phyloP scores from a whole-genome alignment of 2,797 vertebrate species.

The Danio kyathit region DNA sequence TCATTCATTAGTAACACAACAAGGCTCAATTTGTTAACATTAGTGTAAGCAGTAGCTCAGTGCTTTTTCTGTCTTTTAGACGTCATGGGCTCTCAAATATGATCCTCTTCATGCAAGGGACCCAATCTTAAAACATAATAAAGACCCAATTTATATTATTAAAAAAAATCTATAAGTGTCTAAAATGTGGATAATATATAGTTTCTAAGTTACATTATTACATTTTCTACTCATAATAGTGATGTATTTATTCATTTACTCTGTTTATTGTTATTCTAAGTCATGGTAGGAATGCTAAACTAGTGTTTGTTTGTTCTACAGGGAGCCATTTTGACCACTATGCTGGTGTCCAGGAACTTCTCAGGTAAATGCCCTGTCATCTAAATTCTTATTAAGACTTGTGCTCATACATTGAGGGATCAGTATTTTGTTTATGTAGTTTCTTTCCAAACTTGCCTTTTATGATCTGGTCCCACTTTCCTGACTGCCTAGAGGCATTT shows the following conservation, averaged over 20 bases:
- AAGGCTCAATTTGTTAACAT: neutral
- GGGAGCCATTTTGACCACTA: conserved; percentile 98
- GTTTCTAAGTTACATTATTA: too few species aligned
- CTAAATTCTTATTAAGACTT: neutral
- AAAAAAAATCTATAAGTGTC: too few species aligned
- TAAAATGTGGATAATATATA: too few species aligned
- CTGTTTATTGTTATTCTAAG: neutral
- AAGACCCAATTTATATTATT: too few species aligned
- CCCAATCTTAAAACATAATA: too few species aligned
- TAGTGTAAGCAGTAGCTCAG: neutral
- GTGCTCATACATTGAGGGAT: conserved; percentile 5
- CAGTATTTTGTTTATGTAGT: neutral
- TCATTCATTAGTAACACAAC: neutral
- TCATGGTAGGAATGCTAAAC: neutral
- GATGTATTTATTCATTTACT: too few species aligned
- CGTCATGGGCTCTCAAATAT: too few species aligned
- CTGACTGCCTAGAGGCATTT: conserved; percentile 14
- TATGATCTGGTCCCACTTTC: conserved; percentile 22
- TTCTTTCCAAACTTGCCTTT: conserved; percentile 27
- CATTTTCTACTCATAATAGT: too few species aligned
- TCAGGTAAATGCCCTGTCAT: conserved; percentile 84
- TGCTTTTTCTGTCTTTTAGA: too few species aligned
- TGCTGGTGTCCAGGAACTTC: conserved; percentile 98
- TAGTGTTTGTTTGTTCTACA: conserved; percentile 61
- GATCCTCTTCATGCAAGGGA: too few species aligned